phyloP scores from a whole-genome alignment of 2,113 vertebrate species.

The Mohoua ochrocephala region DNA sequence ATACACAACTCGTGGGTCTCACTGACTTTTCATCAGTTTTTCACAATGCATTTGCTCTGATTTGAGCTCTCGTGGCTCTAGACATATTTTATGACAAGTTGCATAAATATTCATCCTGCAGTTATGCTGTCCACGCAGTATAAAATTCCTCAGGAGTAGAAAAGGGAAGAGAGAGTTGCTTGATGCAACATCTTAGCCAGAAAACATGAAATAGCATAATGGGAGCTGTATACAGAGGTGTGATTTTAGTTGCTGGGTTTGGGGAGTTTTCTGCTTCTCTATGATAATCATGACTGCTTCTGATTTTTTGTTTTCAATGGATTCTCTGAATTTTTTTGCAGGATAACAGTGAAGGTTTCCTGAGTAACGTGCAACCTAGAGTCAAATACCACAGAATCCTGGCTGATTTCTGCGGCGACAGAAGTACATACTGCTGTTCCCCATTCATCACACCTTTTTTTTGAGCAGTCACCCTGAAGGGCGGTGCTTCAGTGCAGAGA shows the following conservation, averaged over 20 bases:
- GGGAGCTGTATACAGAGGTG: not conserved
- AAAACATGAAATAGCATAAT: not conserved
- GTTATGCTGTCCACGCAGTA: not conserved
- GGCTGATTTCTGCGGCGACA: not conserved
- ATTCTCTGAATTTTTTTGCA: not conserved
- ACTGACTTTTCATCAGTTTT: not conserved
- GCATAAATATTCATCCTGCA: not conserved
- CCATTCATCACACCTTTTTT: not conserved
- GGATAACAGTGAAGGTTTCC: not conserved
- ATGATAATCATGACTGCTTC: not conserved
- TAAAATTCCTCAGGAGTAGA: not conserved
- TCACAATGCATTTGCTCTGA: not conserved
- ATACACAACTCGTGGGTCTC: not conserved
- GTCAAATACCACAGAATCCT: not conserved
- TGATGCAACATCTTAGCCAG: not conserved
- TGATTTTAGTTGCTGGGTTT: not conserved
- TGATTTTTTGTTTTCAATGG: not conserved
- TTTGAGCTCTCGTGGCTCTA: not conserved
- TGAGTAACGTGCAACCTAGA: not conserved
- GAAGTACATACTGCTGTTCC: not conserved
- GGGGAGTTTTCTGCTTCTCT: not conserved
- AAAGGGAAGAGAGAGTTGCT: not conserved
- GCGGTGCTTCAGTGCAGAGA: not conserved
- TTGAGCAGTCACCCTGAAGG: not conserved
- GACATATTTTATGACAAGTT: not conserved